phyloP scores from a whole-genome alignment of 2,888 invertebrate genomes.

The Xestia xanthographa region DNA sequence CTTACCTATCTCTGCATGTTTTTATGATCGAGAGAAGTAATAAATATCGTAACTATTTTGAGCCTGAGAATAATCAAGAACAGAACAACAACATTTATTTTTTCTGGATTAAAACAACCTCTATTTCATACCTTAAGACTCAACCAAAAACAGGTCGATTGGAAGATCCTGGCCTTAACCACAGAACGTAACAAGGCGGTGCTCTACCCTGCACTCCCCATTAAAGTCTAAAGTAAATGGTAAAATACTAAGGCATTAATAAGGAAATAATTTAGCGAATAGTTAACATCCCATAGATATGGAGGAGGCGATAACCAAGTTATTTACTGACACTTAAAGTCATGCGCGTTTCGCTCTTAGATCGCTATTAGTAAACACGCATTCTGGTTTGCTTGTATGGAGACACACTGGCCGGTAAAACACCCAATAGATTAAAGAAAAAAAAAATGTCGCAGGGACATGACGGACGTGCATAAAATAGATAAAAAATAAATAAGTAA shows the following conservation, averaged over 20 bases:
- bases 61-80: too few species aligned
- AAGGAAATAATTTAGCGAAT: slow-evolving; percentile 65
- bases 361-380: slow-evolving; percentile 50
- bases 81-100: too few species aligned
- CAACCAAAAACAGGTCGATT: too few species aligned
- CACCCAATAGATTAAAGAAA: not conserved
- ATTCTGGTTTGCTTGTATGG: slow-evolving; percentile 34
- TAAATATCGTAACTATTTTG: too few species aligned
- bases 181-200: not conserved
- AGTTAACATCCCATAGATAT: slow-evolving; percentile 53
- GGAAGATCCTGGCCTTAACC: too few species aligned
- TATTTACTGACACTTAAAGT: slow-evolving; percentile 62
- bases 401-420: slow-evolving; percentile 4
- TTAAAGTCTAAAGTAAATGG: slow-evolving; percentile 37
- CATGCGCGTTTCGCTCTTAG: slow-evolving; percentile 38
- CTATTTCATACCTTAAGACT: too few species aligned
- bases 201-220: not conserved
- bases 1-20: too few species aligned
- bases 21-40: too few species aligned
- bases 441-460: too few species aligned
- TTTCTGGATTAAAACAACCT: too few species aligned
- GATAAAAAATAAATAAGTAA: too few species aligned
- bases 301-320: slow-evolving; percentile 54
- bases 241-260: slow-evolving; percentile 47
- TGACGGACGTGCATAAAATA: too few species aligned